Percentiles rank a stretch among this genome's conserved stretches.
phyloP scores from a whole-genome alignment of 2,797 vertebrate genomes.

The Mastacembelus armatus region DNA sequence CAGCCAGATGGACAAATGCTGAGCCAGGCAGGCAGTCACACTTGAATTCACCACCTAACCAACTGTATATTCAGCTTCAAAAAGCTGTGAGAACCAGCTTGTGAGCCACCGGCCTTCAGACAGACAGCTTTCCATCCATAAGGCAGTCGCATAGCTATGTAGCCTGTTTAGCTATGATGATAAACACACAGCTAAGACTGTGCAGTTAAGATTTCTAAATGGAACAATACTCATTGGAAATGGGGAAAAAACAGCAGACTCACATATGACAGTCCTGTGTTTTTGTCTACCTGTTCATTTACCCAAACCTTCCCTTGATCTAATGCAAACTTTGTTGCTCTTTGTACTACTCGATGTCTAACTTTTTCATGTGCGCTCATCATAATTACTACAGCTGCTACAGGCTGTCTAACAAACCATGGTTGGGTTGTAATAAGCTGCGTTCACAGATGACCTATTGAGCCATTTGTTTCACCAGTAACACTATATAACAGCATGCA shows the following conservation, averaged over 20 bases:
- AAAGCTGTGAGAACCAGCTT: slow-evolving; percentile 41
- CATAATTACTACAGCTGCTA: background rate
- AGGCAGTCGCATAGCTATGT: slow-evolving; percentile 43
- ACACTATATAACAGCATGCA: slow-evolving; percentile 77
- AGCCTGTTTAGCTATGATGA: slow-evolving; percentile 29
- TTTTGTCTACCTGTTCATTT: too few relatives aligned
- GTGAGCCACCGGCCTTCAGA: slow-evolving; percentile 42
- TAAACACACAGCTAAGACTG: background rate
- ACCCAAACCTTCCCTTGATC: background rate
- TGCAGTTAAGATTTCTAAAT: too few relatives aligned
- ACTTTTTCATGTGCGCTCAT: background rate
- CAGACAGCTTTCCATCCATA: slow-evolving; percentile 57
- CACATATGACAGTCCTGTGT: background rate
- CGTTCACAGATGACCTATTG: background rate
- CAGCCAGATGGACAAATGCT: slow-evolving; percentile 45
- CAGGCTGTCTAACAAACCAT: background rate
- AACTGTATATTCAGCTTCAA: slow-evolving; percentile 34
- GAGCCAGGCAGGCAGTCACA: slow-evolving; percentile 39
- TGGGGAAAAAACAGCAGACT: background rate
- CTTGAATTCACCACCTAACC: slow-evolving; percentile 42
- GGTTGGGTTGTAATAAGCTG: background rate
- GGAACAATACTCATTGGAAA: background rate
- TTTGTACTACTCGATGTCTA: too few relatives aligned
- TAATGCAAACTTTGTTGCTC: background rate
- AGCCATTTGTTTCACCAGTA: slow-evolving; percentile 71